Evolutionary conservation across 2,113 vertebrate genomes (phyloP).

Genomic region (Otis tarda): DNA sequence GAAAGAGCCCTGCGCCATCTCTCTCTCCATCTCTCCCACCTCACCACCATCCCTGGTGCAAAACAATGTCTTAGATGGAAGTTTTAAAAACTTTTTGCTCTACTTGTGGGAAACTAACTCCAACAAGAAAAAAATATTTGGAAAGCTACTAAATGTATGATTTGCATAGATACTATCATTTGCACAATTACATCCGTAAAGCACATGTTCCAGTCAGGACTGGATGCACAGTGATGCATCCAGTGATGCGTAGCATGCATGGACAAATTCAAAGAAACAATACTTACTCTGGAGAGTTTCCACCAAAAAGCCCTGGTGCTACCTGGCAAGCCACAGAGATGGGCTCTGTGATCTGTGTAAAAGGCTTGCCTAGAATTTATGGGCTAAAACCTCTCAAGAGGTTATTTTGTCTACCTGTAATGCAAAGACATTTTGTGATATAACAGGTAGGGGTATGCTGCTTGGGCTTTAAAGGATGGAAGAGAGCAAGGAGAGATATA

Average conservation of each 20-base stretch:
- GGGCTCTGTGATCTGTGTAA: background rate
- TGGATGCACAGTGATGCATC: background rate
- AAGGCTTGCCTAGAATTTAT: background rate
- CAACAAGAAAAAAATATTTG: background rate
- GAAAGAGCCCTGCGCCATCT: background rate
- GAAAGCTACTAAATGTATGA: background rate
- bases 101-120: background rate
- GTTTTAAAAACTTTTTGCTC: background rate
- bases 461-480: background rate
- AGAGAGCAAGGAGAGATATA: background rate
- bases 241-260: background rate
- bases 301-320: background rate
- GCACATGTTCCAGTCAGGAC: background rate
- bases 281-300: background rate
- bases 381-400: background rate
- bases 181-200: background rate
- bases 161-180: background rate
- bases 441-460: background rate
- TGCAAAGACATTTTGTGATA: background rate
- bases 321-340: background rate
- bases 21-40: background rate
- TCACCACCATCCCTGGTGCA: background rate
- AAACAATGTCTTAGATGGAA: background rate
- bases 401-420: background rate
- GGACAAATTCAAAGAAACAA: background rate